Base-by-base conservation (phyloP, 1,140 invertebrate genomes). In the Colletes latitarsis region DNA sequence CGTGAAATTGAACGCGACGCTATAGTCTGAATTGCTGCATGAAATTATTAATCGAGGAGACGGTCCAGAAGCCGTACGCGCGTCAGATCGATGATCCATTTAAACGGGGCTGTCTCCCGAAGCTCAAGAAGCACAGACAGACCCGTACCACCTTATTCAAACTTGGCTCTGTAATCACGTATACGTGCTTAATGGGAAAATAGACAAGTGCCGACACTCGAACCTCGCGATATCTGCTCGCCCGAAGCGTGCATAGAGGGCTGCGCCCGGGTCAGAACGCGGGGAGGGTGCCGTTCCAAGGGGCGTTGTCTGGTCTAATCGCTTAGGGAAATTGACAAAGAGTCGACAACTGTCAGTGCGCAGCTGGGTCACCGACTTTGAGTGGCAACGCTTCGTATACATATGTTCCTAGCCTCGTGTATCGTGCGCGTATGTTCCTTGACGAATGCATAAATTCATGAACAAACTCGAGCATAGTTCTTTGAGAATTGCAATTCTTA, bases 301-400 rank as follows among this genome's bases (percentile, higher is more conserved):
- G 82, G 83, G 82, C 70, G 79, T 68, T 80, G 77, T 87, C 82
- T 83, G 55, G 67, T 89, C 83, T 90, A 89, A 90, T 92, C 90
- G 85, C 82, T 85, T 86, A 88, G 84, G 87, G 86, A 91, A 92
- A 90, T 91, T 88, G 89, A 90, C 90, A 90, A 89, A 90, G 90
- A 90, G 89, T 88, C 89, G 88, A 90, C 89, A 90, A 91, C 89
- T 90, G 89, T 90, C 89, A 81, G 75, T 83, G 80, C 64, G 81
- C 90, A 91, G 89, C 89, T 90, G 90, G 89, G 84, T 87, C 88
- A 89, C 86, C 82, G 77, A 89, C 76, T 89, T 85, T 39, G 71
- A 88, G 87, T 77, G 73, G 60, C 77, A 19, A 74, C 69, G 57
- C 73, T 19, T 41, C 67, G 14, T 68, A 12, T 41, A 58, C 69